phyloP scores from a whole-genome alignment of 2,113 vertebrate genomes.

The Pampusana beccarii region DNA sequence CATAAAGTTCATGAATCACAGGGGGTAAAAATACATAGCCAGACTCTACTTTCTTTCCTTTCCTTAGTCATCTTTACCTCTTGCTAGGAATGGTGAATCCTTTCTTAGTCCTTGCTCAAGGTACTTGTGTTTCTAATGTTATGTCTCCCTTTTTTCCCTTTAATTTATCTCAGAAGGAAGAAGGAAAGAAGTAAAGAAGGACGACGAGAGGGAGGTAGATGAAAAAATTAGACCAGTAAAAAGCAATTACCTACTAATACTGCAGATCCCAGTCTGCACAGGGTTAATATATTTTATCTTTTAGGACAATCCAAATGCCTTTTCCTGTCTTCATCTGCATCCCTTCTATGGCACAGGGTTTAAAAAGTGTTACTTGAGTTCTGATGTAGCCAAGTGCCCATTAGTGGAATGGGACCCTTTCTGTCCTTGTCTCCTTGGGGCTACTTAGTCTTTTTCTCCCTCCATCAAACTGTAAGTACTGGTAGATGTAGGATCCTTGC shows the following conservation, averaged over 20 bases:
- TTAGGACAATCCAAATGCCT: not conserved
- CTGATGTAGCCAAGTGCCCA: not conserved
- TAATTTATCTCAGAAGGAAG: constrained; percentile 58
- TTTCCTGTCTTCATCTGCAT: not conserved
- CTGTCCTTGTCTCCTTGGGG: not conserved
- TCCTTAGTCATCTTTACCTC: constrained; percentile 11
- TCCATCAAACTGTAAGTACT: constrained; percentile 67
- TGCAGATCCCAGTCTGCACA: not conserved
- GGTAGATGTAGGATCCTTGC: not conserved
- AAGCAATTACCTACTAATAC: not conserved
- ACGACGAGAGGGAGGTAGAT: constrained; percentile 54
- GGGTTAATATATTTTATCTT: not conserved
- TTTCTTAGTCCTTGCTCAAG: constrained; percentile 31
- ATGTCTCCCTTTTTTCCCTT: constrained; percentile 60
- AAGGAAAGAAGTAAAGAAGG: constrained; percentile 66
- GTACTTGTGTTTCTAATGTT: constrained; percentile 61
- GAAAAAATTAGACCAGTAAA: constrained; percentile 10
- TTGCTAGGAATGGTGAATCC: not conserved
- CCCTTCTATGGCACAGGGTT: not conserved
- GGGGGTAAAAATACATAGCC: constrained; percentile 58
- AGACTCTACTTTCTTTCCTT: not conserved
- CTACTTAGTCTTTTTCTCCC: constrained; percentile 30
- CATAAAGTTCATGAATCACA: constrained; percentile 49
- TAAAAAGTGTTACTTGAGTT: not conserved
- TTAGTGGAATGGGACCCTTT: not conserved